These are phyloP conservation scores for Cepaea hortensis DNA, from an alignment of 2,888 invertebrate genomes.

Conservation along the genomic window DNA sequence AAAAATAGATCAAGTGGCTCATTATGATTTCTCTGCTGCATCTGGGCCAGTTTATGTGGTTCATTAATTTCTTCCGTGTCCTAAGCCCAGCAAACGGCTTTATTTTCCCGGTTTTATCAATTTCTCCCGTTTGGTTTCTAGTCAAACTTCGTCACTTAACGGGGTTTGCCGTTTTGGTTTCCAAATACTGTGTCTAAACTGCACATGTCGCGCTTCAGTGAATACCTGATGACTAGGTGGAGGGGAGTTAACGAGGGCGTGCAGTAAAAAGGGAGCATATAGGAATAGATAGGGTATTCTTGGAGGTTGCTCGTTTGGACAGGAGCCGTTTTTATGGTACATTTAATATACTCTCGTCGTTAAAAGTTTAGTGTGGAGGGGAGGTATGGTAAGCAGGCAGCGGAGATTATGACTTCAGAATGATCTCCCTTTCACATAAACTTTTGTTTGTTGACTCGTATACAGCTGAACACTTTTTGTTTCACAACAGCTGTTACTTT, in stretches of 20 bases:
- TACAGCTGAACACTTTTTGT: no score
- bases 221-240: background rate
- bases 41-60: background rate
- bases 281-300: no score
- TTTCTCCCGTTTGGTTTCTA: slow-evolving; percentile 6
- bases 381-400: no score
- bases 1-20: slow-evolving; percentile 18
- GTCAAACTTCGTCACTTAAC: background rate
- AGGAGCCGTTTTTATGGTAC: no score
- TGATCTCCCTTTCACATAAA: no score
- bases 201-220: background rate
- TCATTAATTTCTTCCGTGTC: background rate
- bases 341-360: no score
- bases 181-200: background rate
- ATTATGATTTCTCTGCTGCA: background rate
- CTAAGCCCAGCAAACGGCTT: background rate
- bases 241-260: background rate
- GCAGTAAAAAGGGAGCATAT: background rate
- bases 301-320: no score
- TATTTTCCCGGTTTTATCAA: background rate
- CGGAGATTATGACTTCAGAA: no score
- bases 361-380: no score
- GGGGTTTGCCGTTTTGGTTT: background rate
- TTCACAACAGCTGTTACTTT: no score
- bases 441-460: no score